Base-by-base conservation (phyloP, 2,888 invertebrate genomes). In the Caenorhabditis drosophilae region DNA sequence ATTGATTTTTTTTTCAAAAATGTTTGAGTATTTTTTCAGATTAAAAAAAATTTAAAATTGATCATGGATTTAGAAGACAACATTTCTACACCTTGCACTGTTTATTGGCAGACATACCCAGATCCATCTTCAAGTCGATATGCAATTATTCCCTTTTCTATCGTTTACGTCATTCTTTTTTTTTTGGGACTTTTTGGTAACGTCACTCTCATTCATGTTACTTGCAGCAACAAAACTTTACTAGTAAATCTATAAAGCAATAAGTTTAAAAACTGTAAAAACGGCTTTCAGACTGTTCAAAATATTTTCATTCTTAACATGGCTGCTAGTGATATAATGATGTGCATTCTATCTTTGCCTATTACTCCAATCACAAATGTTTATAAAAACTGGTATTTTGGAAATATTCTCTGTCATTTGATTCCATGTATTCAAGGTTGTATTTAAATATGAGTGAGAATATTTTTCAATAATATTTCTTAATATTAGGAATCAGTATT, bases 241-340 rank as follows among this genome's bases (percentile, higher is more conserved):
- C 72, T 78, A 73, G 78, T 74, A 38, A 59, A 53, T 56, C 36
- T 25, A 47, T 54, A 42, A 22, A 9, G 1, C 9, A 4, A 42
- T 18, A 42, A 23, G 9, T 4, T 4, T 42, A 22, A 42, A 7
- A 23, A 42, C 2, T 7, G 9, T 23, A 2, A 22, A 11, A 11
- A n/a, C 4, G 2, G 11, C 9, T 58, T 63, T 53, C 60, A 78
- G 76, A 73, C 73, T 12, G 80, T 80, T 1, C 80, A 79, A 67
- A 97, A 97, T 84, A 89, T 94, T 50, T 96, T 96, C 86, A 96
- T 97, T 83, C 91, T 92, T 45, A 97, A 96, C 84, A 86, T 97
- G 79, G 96, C 96, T 0, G 87, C 95, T 20, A 93, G 94, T 15
- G 96, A 97, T 84, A 92, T 96, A 49, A 86, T 97, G 47, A 88